Base-by-base conservation (phyloP, 2,888 invertebrate species). In the Caenorhabditis becei region DNA sequence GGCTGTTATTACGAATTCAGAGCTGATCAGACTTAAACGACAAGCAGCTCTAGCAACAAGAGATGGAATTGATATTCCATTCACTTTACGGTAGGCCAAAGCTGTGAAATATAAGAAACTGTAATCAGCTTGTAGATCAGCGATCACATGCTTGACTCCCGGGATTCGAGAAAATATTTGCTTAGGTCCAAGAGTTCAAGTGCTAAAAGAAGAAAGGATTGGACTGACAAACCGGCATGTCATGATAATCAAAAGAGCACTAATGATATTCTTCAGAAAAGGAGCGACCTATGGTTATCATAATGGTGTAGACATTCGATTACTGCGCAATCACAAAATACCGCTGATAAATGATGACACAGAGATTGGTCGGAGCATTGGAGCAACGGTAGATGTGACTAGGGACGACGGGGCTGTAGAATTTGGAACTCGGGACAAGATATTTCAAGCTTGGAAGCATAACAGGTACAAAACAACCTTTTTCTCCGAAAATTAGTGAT, bases 281-380 rank as follows among this genome's bases (percentile, higher is more conserved):
- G 87, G 87, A 51, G 80, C 81, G 10, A 80, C 87, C 1, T 87
- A 85, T 71, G 87, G 87, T 1, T 87, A 87, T 81, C 82, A 83
- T 59, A 87, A 87, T 51, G 87, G 87, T 23, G 85, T 87, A 0
- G 87, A 87, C 49, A 63, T 87, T 47, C 71, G 85, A 3, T 35
- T 86, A 18, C 63, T 87, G 69, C 78, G 81, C 24, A 65, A 72
- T 10, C 62, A 77, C 28, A 84, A 86, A 35, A 62, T 86, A 10
- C 87, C 87, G 10, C 44, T 85, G 41, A 86, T 86, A 44, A 82
- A 78, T 28, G 86, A 85, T 5, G 84, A 87, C 26, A 85, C 87
- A 1, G 86, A 87, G 75, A 84, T 87, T 16, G 85, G 85, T n/a
- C 67, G 56, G 20, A 83, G 84, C 51, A 65, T 85, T 11, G 84